Conservation (phyloP, 2,888 invertebrate genomes). For the Anthophora plumipes region DNA sequence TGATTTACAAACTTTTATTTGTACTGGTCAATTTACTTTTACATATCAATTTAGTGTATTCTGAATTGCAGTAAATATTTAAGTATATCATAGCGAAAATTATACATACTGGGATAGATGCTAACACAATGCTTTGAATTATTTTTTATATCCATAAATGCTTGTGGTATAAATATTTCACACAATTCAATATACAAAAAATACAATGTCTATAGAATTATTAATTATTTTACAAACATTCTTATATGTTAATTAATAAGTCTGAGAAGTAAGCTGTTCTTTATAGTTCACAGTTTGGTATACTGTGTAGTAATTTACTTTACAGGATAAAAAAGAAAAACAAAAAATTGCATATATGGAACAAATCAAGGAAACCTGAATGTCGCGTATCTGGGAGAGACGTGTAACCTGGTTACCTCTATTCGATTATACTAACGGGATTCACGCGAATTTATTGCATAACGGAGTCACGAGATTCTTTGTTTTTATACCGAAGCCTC, state of each 20-base stretch:
- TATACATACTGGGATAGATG: too few species aligned
- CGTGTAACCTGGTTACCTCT: constrained; percentile 75
- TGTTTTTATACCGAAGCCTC: constrained; percentile 16
- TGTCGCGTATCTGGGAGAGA: background rate
- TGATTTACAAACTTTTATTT: too few species aligned
- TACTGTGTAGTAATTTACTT: background rate
- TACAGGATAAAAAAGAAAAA: background rate
- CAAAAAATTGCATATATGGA: background rate
- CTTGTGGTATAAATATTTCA: too few species aligned
- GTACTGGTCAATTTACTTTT: too few species aligned
- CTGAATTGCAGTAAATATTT: too few species aligned
- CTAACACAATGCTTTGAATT: too few species aligned
- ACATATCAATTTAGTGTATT: too few species aligned
- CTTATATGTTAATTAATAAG: too few species aligned
- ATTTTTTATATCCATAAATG: too few species aligned
- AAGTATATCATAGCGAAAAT: too few species aligned
- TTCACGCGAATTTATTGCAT: constrained; percentile 70
- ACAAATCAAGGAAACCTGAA: constrained; percentile 18
- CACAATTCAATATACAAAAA: too few species aligned
- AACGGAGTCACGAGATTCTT: constrained; percentile 56
- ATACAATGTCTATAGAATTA: too few species aligned
- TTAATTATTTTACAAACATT: background rate
- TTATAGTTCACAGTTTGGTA: background rate
- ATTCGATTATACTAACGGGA: constrained; percentile 76
- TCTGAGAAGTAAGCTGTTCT: background rate